Evolutionary conservation across 1,140 invertebrate genomes (phyloP).

Genomic region (Eciton burchellii): DNA sequence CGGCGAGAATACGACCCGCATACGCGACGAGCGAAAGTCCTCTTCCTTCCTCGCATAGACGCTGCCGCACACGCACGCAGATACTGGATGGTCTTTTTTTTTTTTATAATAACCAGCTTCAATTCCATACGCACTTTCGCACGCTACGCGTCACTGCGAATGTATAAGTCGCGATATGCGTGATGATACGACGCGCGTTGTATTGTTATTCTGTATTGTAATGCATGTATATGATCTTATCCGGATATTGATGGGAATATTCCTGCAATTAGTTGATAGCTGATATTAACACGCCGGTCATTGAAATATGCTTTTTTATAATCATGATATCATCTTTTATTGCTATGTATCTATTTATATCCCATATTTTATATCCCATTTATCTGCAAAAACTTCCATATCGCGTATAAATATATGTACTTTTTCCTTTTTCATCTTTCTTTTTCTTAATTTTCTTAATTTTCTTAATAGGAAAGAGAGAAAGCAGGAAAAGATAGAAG

Average conservation of each 20-base stretch:
- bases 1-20: not conserved
- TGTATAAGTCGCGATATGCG: not conserved
- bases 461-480: not conserved
- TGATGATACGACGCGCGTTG: conserved; percentile 6
- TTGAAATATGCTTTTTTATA: conserved; percentile 24
- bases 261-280: conserved; percentile 5
- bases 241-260: conserved; percentile 15
- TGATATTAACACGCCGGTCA: not conserved
- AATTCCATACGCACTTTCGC: conserved; percentile 46
- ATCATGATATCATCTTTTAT: conserved; percentile 24
- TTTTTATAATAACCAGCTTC: conserved; percentile 5
- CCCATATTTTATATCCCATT: too few relatives aligned
- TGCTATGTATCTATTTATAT: not conserved
- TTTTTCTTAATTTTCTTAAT: too few relatives aligned
- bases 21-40: conserved; percentile 48
- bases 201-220: not conserved
- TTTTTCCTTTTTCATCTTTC: not conserved
- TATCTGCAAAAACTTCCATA: too few relatives aligned
- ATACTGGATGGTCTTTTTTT: conserved; percentile 1
- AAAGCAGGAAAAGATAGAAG: not conserved
- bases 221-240: not conserved
- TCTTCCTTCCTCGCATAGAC: conserved; percentile 44
- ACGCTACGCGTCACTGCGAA: not conserved
- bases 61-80: not conserved
- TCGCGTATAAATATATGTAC: too few relatives aligned